Conservation (phyloP, 2,797 vertebrate species). For the Lagocephalus sceleratus region DNA sequence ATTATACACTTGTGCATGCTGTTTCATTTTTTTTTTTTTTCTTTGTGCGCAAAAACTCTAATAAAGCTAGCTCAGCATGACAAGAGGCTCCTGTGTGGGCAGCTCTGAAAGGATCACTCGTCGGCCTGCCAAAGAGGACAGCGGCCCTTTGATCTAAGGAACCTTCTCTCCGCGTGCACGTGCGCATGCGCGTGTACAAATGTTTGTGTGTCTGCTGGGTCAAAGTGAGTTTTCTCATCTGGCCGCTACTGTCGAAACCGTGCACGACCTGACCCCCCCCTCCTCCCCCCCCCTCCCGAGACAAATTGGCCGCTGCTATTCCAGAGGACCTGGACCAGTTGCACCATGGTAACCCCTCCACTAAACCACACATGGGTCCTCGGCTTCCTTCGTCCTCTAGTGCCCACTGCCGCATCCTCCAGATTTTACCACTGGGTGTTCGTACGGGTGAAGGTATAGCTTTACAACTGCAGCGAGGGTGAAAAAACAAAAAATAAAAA, state of each 20-base stretch:
- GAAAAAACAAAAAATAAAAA: too few relatives aligned
- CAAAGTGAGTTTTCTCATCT: slow-evolving; percentile 54
- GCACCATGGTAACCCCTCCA: slow-evolving; percentile 30
- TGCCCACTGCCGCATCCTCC: slow-evolving; percentile 19
- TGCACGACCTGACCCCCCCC: slow-evolving; percentile 54
- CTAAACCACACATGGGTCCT: slow-evolving; percentile 26
- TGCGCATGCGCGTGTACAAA: slow-evolving; percentile 26
- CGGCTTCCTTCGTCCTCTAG: slow-evolving; percentile 14
- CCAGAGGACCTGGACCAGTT: slow-evolving; percentile 19
- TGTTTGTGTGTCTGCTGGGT: slow-evolving; percentile 34
- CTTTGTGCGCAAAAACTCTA: slow-evolving; percentile 46
- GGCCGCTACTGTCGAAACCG: slow-evolving; percentile 39
- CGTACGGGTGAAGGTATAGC: not conserved
- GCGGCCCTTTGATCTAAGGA: slow-evolving; percentile 62
- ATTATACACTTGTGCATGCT: slow-evolving; percentile 21
- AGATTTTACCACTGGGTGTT: slow-evolving; percentile 11
- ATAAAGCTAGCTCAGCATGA: slow-evolving; percentile 60
- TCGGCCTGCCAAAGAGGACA: slow-evolving; percentile 67
- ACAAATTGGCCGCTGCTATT: slow-evolving; percentile 48
- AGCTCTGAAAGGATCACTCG: slow-evolving; percentile 67
- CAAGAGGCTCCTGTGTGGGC: slow-evolving; percentile 66
- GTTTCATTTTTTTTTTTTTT: slow-evolving; percentile 14
- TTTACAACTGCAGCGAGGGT: not conserved
- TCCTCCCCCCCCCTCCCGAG: too few relatives aligned
- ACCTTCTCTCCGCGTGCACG: slow-evolving; percentile 37